phyloP scores from a whole-genome alignment of 1,140 invertebrate species.

The Nylanderia fulva region DNA sequence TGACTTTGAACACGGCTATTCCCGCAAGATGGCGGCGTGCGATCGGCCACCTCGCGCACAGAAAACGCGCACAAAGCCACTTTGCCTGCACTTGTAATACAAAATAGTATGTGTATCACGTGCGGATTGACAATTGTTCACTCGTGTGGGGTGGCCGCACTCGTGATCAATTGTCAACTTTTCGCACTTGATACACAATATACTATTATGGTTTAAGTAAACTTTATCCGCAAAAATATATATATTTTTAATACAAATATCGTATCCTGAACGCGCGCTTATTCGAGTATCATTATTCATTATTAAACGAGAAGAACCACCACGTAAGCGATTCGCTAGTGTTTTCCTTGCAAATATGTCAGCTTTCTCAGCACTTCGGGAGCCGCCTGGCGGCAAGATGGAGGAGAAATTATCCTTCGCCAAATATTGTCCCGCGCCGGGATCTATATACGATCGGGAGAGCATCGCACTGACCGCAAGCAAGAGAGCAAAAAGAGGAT shows the following conservation, averaged over 20 bases:
- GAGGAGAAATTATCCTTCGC: conserved; percentile 54
- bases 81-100: too few species aligned
- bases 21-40: too few species aligned
- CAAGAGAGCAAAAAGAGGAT: conserved; percentile 57
- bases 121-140: too few species aligned
- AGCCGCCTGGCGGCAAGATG: conserved; percentile 15
- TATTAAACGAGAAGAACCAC: conserved; percentile 10
- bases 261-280: not conserved
- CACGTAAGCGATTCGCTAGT: conserved; percentile 36
- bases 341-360: conserved; percentile 39
- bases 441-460: conserved; percentile 53
- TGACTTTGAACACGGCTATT: too few species aligned
- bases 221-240: too few species aligned
- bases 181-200: too few species aligned
- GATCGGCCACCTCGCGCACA: too few species aligned
- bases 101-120: too few species aligned
- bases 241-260: not conserved
- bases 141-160: too few species aligned
- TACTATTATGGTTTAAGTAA: too few species aligned
- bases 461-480: conserved; percentile 70
- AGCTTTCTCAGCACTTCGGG: conserved; percentile 34
- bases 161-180: too few species aligned
- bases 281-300: conserved; percentile 29
- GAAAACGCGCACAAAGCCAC: too few species aligned
- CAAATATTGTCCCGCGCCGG: conserved; percentile 54